These are phyloP conservation scores for Lasius fuliginosus DNA, from an alignment of 2,888 invertebrate genomes.

Conservation along the genomic window DNA sequence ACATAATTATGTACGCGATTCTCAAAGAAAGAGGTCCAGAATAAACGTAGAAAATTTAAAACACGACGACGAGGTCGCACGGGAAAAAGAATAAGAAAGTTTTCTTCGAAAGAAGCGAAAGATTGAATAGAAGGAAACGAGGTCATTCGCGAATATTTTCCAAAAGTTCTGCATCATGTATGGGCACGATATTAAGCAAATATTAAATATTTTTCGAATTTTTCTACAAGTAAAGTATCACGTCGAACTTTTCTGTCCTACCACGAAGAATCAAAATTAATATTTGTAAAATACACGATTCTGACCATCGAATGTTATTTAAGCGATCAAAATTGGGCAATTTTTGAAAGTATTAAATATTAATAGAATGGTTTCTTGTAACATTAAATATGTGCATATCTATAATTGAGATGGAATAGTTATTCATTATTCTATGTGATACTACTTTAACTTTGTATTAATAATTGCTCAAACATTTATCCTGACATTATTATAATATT, in stretches of 20 bases:
- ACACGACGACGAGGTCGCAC: conserved; percentile 13
- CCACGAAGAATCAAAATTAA: conserved; percentile 11
- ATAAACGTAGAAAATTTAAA: conserved; percentile 30
- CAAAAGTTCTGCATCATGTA: conserved; percentile 42
- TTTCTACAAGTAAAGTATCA: neutral
- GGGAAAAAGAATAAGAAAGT: conserved; percentile 24
- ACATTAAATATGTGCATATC: neutral
- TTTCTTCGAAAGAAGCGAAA: conserved; percentile 29
- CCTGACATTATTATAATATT: neutral
- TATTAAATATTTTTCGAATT: conserved; percentile 7
- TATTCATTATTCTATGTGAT: neutral
- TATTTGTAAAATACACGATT: neutral
- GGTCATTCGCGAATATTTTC: conserved; percentile 38
- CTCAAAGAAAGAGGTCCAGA: conserved; percentile 24
- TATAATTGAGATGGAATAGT: neutral
- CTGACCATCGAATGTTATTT: neutral
- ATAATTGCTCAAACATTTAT: neutral
- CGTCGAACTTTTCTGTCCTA: neutral
- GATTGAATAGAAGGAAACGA: conserved; percentile 27
- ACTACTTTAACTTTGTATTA: neutral
- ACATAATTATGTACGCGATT: conserved; percentile 35
- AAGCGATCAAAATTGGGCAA: neutral
- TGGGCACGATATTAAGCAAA: conserved; percentile 9
- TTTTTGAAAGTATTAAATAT: neutral
- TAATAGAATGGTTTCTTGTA: neutral